phyloP scores from a whole-genome alignment of 2,113 vertebrate species.

The Todiramphus saurophagus region DNA sequence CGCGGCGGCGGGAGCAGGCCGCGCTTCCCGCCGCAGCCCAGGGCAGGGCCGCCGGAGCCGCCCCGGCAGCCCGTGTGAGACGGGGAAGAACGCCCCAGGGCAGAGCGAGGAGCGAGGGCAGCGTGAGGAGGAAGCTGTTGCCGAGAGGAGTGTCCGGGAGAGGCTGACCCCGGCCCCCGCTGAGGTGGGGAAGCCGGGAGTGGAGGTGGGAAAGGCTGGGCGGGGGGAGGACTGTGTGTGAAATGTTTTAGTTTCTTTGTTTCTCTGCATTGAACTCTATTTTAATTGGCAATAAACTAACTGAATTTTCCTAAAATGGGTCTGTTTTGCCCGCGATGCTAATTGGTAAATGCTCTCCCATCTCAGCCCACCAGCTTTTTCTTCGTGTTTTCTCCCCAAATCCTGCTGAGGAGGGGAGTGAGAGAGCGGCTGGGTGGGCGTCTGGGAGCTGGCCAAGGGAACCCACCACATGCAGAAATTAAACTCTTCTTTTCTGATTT shows the following conservation, averaged over 20 bases:
- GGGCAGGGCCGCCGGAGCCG: no score
- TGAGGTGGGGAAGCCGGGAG: neutral
- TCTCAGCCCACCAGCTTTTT: neutral
- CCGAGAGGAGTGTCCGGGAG: rapidly evolving
- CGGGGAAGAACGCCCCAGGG: neutral
- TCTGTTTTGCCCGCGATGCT: neutral
- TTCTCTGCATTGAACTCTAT: neutral
- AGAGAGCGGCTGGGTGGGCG: neutral
- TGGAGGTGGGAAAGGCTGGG: neutral
- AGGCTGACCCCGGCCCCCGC: neutral
- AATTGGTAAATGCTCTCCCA: neutral
- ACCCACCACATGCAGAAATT: neutral
- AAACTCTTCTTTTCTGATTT: neutral
- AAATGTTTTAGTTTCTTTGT: neutral
- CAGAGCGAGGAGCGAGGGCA: neutral
- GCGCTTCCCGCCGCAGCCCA: no score
- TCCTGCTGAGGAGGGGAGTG: neutral
- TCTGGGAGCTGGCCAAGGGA: neutral
- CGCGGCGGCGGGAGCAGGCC: no score
- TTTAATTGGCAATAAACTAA: neutral
- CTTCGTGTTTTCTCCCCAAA: neutral
- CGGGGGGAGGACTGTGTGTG: neutral
- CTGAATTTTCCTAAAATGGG: neutral
- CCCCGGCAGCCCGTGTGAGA: no score
- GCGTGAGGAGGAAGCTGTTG: neutral